phyloP scores from a whole-genome alignment of 2,113 vertebrate genomes.

The Brienomyrus longianalis region DNA sequence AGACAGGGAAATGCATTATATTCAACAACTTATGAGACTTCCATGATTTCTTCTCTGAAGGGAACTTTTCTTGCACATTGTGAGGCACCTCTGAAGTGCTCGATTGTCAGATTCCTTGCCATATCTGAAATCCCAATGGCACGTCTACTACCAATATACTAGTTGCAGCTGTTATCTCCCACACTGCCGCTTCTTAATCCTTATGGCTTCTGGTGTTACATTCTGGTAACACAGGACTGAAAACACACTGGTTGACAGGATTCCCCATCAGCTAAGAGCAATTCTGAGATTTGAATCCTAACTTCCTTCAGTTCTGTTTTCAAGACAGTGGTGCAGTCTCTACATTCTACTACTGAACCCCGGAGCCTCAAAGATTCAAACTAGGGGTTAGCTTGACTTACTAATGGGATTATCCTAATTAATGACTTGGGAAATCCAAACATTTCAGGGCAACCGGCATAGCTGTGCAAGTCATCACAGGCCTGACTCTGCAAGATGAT shows the following conservation, averaged over 20 bases:
- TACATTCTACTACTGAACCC: not conserved
- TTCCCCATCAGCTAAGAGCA: not conserved
- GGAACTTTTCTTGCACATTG: not conserved
- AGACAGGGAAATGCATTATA: not conserved
- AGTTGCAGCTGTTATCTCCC: not conserved
- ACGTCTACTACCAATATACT: not conserved
- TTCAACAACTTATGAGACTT: not conserved
- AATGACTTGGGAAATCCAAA: constrained; percentile 2
- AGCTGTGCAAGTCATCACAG: not conserved
- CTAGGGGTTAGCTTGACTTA: not conserved
- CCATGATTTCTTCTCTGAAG: not conserved
- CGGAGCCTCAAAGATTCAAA: not conserved
- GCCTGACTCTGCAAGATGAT: not conserved
- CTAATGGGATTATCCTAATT: constrained; percentile 8
- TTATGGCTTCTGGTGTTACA: not conserved
- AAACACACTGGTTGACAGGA: not conserved
- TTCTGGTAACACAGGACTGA: not conserved
- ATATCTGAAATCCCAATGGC: not conserved
- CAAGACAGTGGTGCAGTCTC: not conserved
- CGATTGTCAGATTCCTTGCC: not conserved
- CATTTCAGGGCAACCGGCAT: not conserved
- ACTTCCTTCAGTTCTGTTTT: not conserved
- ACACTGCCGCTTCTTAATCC: not conserved
- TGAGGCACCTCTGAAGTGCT: not conserved
- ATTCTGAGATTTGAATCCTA: not conserved